Evolutionary conservation across 2,113 vertebrate species (phyloP).

Genomic region (Capreolus pygargus): DNA sequence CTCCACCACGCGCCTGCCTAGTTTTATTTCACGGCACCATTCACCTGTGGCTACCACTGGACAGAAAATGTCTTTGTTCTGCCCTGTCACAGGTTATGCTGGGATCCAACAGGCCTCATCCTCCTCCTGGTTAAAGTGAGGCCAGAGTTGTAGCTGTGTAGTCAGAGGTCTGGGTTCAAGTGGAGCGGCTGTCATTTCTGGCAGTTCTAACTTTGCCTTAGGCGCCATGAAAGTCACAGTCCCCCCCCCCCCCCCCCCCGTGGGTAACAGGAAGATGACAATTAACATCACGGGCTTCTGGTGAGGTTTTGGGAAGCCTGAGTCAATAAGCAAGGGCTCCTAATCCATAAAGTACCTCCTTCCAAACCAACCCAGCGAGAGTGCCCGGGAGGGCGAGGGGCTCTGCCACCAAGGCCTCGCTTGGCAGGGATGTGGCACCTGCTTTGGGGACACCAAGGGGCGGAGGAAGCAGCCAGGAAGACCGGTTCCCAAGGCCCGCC

Average conservation of each 20-base stretch:
- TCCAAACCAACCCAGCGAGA: neutral
- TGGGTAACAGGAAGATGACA: conserved; percentile 32
- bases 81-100: neutral
- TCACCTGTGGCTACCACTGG: neutral
- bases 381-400: neutral
- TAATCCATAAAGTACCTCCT: conserved; percentile 8
- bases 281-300: neutral
- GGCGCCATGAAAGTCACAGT: neutral
- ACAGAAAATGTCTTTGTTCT: neutral
- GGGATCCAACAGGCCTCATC: neutral
- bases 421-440: neutral
- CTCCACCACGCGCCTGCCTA: neutral
- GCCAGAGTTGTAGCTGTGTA: neutral
- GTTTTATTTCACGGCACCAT: neutral
- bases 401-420: neutral
- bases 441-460: neutral
- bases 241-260: neutral
- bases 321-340: neutral
- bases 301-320: neutral
- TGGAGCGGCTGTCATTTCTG: neutral
- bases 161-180: conserved; percentile 21
- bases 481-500: conserved; percentile 30
- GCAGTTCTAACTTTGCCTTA: neutral
- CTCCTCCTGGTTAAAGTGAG: neutral
- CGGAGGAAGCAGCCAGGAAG: neutral